These are phyloP conservation scores for Xerus rutilus DNA, from an alignment of 2,797 vertebrate species.

Conservation along the genomic window DNA sequence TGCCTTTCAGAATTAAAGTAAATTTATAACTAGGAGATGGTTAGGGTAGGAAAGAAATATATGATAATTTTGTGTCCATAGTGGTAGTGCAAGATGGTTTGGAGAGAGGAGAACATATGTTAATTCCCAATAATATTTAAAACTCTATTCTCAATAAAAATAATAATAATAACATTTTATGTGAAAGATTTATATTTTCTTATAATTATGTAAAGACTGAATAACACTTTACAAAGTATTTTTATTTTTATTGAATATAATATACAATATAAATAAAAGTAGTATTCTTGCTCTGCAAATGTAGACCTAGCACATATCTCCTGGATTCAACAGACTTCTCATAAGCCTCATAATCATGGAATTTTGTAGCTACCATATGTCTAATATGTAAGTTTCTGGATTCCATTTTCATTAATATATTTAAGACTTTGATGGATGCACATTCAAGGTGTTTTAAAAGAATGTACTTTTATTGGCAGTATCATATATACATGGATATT, in stretches of 20 bases:
- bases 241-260: background rate
- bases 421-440: background rate
- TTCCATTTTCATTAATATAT: background rate
- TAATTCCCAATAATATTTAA: background rate
- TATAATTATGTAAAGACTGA: background rate
- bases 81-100: background rate
- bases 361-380: background rate
- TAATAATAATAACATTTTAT: background rate
- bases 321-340: background rate
- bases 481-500: background rate
- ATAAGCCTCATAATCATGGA: background rate
- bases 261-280: background rate
- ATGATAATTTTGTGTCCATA: background rate
- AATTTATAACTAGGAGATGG: background rate
- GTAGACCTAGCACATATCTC: background rate
- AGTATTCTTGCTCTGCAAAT: background rate
- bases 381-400: background rate
- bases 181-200: background rate
- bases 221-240: conserved; percentile 25
- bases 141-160: background rate
- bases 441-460: background rate
- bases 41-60: background rate
- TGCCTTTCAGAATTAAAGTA: background rate
- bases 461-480: background rate
- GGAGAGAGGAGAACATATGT: background rate